Percentiles rank a stretch among this genome's conserved stretches.
These are phyloP conservation scores for Desmodus rotundus DNA, from an alignment of 2,113 vertebrate genomes.

Conservation along the genomic window DNA sequence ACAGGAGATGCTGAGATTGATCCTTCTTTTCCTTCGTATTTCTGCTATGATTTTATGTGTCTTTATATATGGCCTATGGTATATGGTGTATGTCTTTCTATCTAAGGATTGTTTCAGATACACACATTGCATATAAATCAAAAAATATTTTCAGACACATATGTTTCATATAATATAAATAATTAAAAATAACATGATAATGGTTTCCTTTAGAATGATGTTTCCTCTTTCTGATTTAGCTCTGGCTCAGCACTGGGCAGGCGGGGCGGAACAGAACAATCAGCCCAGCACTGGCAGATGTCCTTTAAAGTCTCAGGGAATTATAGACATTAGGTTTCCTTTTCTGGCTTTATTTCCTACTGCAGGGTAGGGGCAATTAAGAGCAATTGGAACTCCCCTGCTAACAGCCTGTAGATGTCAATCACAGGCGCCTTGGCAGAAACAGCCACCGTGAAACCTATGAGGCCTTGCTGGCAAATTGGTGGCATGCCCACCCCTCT, in stretches of 20 bases:
- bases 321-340: conserved; percentile 49
- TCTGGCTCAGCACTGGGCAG: background rate
- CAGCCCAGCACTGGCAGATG: background rate
- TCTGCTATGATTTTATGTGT: background rate
- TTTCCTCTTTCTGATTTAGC: background rate
- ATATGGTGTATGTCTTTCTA: background rate
- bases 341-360: conserved; percentile 45
- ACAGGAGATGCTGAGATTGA: background rate
- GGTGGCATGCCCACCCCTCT: background rate
- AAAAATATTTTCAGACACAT: background rate
- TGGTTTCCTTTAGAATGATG: background rate
- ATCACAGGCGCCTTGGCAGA: background rate
- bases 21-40: background rate
- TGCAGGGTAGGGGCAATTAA: background rate
- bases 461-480: background rate
- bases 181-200: background rate
- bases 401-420: conserved; percentile 30
- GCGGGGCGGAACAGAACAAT: background rate
- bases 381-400: background rate
- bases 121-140: background rate
- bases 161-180: background rate
- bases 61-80: background rate
- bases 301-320: background rate
- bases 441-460: background rate
- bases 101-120: background rate